phyloP scores from a whole-genome alignment of 2,888 invertebrate genomes.

The Erannis defoliaria region DNA sequence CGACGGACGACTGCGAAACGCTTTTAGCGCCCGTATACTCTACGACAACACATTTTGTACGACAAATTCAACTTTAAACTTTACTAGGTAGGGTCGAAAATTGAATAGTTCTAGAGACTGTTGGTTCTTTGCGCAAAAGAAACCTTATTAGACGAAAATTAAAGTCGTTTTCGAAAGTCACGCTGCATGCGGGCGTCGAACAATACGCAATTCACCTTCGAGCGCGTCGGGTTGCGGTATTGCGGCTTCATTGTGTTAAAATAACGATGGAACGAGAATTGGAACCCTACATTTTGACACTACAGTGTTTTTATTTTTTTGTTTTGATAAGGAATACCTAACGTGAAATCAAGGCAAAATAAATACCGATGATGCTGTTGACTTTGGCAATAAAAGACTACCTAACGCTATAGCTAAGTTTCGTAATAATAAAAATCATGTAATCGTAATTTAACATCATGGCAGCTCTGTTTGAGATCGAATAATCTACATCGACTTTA shows the following conservation, averaged over 20 bases:
- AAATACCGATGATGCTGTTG: not conserved
- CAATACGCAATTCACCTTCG: constrained; percentile 87
- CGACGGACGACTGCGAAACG: constrained; percentile 84
- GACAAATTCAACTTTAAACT: constrained; percentile 52
- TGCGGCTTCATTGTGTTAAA: constrained; percentile 86
- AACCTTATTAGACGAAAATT: constrained; percentile 78
- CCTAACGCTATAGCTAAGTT: no score
- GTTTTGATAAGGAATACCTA: constrained; percentile 55
- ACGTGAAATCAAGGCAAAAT: constrained; percentile 41
- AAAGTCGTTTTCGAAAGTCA: constrained; percentile 82
- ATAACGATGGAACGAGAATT: constrained; percentile 80
- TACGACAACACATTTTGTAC: constrained; percentile 45
- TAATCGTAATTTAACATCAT: no score
- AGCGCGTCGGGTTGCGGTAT: constrained; percentile 85
- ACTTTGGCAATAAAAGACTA: no score
- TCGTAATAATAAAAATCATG: no score
- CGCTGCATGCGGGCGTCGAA: constrained; percentile 80
- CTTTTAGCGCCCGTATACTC: constrained; percentile 82
- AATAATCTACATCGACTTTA: constrained; percentile 5
- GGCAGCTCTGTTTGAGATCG: not conserved
- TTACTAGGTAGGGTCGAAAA: constrained; percentile 52
- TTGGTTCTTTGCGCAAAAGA: constrained; percentile 69
- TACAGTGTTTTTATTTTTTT: constrained; percentile 70
- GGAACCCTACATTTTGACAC: constrained; percentile 75
- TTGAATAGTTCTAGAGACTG: constrained; percentile 41